A percentile compares a stretch with the other conserved stretches of the same genome.
phyloP scores from a whole-genome alignment of 2,797 vertebrate species.

The Crocidura indochinensis region DNA sequence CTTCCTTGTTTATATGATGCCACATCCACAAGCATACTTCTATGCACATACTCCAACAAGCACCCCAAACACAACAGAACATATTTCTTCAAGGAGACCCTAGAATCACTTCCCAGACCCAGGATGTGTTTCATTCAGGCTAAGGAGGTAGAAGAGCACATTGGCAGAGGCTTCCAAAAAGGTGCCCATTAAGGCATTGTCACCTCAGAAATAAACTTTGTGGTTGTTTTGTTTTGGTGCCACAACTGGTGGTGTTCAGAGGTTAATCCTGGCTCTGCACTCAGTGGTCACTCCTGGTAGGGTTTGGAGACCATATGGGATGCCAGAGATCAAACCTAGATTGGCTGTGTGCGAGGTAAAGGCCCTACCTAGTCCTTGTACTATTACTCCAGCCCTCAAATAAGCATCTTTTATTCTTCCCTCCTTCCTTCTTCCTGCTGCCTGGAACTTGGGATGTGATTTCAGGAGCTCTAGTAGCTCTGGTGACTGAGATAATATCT shows the following conservation, averaged over 20 bases:
- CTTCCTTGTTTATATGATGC: too few relatives aligned
- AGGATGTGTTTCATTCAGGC: not conserved
- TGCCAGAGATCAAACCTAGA: too few relatives aligned
- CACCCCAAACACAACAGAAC: conserved; percentile 11
- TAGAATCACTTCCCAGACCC: not conserved
- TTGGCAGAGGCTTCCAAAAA: not conserved
- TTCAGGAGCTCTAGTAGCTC: not conserved
- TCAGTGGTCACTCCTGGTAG: too few relatives aligned
- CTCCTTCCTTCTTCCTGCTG: not conserved
- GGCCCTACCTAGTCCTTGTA: too few relatives aligned
- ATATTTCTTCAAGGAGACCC: not conserved
- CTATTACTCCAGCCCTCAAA: too few relatives aligned
- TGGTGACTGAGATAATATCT: not conserved
- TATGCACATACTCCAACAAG: not conserved
- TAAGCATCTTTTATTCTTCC: not conserved
- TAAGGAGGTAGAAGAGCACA: not conserved
- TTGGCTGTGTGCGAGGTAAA: too few relatives aligned
- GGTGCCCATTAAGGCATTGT: not conserved
- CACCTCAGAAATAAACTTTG: not conserved
- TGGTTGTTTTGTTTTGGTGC: too few relatives aligned
- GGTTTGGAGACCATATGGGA: too few relatives aligned
- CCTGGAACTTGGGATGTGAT: not conserved
- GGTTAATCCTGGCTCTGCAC: too few relatives aligned
- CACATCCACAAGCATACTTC: too few relatives aligned
- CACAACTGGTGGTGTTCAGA: too few relatives aligned